Conservation (phyloP, 2,888 invertebrate species). For the Trissonchulus sp. region DNA sequence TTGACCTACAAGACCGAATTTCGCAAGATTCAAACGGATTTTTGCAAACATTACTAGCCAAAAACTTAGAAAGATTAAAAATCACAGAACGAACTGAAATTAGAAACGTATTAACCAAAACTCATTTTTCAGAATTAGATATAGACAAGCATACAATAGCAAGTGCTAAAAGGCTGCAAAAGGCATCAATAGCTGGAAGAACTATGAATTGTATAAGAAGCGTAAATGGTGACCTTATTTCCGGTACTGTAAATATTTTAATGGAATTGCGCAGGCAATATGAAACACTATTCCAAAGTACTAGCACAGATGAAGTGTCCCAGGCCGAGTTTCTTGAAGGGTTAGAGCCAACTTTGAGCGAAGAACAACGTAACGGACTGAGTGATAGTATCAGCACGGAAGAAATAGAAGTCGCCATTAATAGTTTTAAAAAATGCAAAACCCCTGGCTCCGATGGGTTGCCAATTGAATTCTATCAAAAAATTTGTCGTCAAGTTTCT, state of each 20-base stretch:
- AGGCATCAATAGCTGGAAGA: neutral
- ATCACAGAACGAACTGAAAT: too few species aligned
- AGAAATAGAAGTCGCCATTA: neutral
- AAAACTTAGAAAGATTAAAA: too few species aligned
- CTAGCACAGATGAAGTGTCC: neutral
- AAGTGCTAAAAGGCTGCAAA: slow-evolving; percentile 9
- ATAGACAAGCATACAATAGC: neutral
- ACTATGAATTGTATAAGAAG: neutral
- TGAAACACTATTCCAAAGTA: neutral
- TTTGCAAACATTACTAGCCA: too few species aligned
- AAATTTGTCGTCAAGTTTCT: neutral
- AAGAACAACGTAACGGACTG: neutral
- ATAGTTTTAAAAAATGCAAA: neutral
- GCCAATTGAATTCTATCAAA: slow-evolving; percentile 18
- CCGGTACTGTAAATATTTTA: slow-evolving; percentile 1
- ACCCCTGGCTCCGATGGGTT: slow-evolving; percentile 6
- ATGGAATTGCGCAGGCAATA: neutral
- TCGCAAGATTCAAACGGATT: too few species aligned
- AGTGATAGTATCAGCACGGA: neutral
- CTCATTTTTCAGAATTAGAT: neutral
- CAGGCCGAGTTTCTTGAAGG: neutral
- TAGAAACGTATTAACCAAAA: neutral
- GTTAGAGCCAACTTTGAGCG: neutral
- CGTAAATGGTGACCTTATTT: neutral
- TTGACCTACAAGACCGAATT: too few species aligned